Conservation (phyloP, 2,888 invertebrate genomes). For the Pasiphila rectangulata region DNA sequence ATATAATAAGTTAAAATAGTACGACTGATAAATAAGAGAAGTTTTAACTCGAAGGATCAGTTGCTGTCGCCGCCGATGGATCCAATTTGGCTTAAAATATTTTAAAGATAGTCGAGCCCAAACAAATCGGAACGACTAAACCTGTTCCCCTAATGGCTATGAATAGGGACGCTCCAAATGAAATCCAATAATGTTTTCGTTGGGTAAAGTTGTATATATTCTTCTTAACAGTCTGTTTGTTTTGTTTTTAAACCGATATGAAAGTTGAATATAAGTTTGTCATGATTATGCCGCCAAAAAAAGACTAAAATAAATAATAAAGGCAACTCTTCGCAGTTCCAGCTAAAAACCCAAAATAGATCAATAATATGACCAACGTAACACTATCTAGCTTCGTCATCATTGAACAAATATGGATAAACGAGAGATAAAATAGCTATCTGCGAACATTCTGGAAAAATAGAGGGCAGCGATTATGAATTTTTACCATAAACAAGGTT, state of each 20-base stretch:
- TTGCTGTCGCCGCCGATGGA: conserved; percentile 47
- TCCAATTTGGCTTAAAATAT: conserved; percentile 48
- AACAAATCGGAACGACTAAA: conserved; percentile 42
- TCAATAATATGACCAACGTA: neutral
- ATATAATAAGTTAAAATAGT: too few species aligned
- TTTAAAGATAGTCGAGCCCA: conserved; percentile 43
- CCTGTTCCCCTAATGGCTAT: conserved; percentile 46
- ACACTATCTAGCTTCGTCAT: conserved; percentile 15
- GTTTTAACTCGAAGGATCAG: conserved; percentile 40
- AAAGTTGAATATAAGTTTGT: neutral
- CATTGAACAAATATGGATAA: conserved; percentile 29
- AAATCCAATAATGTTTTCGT: conserved; percentile 37
- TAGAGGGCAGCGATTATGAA: conserved; percentile 29
- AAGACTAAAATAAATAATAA: too few species aligned
- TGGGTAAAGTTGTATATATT: conserved; percentile 18
- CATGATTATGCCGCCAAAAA: neutral
- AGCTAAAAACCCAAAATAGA: conserved; percentile 5
- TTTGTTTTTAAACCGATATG: conserved; percentile 17
- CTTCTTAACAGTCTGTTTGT: conserved; percentile 21
- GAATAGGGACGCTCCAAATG: conserved; percentile 41
- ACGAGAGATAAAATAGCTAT: conserved; percentile 28
- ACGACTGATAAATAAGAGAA: conserved; percentile 32
- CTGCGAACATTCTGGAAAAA: conserved; percentile 21
- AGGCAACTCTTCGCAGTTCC: too few species aligned
- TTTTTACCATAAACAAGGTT: conserved; percentile 44